Evolutionary conservation across 2,888 invertebrate genomes (phyloP).

Genomic region (Troides helena): DNA sequence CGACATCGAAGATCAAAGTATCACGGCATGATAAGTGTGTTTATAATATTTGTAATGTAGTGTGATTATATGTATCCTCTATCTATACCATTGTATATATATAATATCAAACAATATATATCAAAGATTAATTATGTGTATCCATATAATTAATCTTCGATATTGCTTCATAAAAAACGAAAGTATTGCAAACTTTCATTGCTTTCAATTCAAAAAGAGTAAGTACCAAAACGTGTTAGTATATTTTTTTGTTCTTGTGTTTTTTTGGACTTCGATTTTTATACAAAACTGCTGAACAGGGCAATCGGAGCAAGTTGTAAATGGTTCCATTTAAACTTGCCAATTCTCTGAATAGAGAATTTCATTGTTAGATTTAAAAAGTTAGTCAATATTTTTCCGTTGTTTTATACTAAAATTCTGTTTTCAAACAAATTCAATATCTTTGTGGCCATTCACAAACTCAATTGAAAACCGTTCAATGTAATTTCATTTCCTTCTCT

Average conservation of each 20-base stretch:
- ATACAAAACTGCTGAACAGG: constrained; percentile 30
- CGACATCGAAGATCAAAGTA: too few relatives aligned
- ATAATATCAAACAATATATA: too few relatives aligned
- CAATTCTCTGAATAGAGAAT: constrained; percentile 52
- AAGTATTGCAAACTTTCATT: too few relatives aligned
- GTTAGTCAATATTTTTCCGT: constrained; percentile 64
- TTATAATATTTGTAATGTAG: too few relatives aligned
- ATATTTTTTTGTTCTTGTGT: neutral
- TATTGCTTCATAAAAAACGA: too few relatives aligned
- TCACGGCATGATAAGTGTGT: too few relatives aligned
- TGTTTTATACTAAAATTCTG: constrained; percentile 35
- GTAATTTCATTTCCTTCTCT: too few relatives aligned
- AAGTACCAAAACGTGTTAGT: neutral
- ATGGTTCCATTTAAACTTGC: constrained; percentile 68
- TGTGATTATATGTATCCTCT: too few relatives aligned
- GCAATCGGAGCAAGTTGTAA: constrained; percentile 56
- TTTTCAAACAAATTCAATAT: neutral
- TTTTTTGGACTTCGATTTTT: constrained; percentile 3
- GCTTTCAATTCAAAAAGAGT: too few relatives aligned
- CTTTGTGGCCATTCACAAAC: neutral
- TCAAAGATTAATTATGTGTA: too few relatives aligned
- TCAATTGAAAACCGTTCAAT: neutral
- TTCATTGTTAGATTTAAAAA: constrained; percentile 57
- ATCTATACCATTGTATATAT: too few relatives aligned
- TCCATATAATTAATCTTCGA: too few relatives aligned